These are phyloP conservation scores for Drosophila putrida DNA, from an alignment of 2,888 invertebrate genomes.

Conservation along the genomic window DNA sequence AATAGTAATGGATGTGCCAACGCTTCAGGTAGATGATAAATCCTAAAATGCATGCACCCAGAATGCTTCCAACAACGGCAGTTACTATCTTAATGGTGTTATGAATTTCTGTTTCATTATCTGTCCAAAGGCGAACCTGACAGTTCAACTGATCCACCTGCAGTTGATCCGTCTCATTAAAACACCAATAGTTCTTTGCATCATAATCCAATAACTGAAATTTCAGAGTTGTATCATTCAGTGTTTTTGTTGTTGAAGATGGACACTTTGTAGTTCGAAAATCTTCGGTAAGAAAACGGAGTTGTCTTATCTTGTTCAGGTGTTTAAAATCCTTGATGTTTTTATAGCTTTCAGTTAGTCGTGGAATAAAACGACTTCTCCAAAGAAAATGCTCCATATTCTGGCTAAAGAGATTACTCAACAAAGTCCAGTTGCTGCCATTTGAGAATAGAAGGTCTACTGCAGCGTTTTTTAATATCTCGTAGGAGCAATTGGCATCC, in stretches of 20 bases:
- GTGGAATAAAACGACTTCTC: constrained; percentile 45
- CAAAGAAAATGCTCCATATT: constrained; percentile 42
- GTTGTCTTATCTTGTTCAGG: constrained; percentile 46
- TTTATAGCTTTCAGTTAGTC: constrained; percentile 49
- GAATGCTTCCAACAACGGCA: constrained; percentile 53
- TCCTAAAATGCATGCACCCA: constrained; percentile 57
- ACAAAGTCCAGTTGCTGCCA: background rate
- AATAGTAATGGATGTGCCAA: constrained; percentile 87
- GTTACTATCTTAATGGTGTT: constrained; percentile 60
- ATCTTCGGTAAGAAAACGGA: constrained; percentile 49
- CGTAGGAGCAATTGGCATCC: constrained; percentile 67
- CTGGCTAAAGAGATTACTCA: background rate
- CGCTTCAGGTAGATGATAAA: constrained; percentile 86
- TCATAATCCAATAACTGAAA: constrained; percentile 84
- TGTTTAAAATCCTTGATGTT: constrained; percentile 60
- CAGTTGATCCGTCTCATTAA: constrained; percentile 80
- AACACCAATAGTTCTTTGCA: constrained; percentile 84
- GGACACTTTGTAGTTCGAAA: constrained; percentile 39
- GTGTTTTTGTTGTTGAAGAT: constrained; percentile 26
- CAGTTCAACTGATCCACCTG: constrained; percentile 74
- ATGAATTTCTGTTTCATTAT: constrained; percentile 55
- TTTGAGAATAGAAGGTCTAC: constrained; percentile 11
- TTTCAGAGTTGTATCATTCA: constrained; percentile 63
- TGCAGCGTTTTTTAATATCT: constrained; percentile 35
- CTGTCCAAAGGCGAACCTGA: constrained; percentile 40